phyloP scores from a whole-genome alignment of 2,797 vertebrate species.

The Peromyscus eremicus region DNA sequence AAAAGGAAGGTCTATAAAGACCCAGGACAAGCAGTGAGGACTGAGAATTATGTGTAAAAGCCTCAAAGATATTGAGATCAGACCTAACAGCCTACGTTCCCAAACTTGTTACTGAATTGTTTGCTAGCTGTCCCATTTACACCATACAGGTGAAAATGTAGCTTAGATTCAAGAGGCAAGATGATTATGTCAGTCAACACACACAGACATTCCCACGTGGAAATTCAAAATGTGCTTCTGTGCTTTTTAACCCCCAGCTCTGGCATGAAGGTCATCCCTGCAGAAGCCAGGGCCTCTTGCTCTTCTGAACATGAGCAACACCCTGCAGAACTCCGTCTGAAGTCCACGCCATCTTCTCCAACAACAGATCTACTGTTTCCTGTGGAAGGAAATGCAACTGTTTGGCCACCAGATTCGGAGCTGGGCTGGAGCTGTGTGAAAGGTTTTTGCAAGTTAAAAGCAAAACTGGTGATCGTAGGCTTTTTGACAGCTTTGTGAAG shows the following conservation, averaged over 20 bases:
- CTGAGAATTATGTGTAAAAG: neutral
- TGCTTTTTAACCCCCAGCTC: neutral
- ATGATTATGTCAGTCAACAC: neutral
- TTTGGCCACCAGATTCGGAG: slow-evolving; percentile 74
- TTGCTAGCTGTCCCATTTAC: neutral
- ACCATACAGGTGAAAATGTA: slow-evolving; percentile 30
- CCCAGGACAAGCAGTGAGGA: neutral
- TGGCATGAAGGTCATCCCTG: slow-evolving; percentile 3
- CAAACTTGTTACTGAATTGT: neutral
- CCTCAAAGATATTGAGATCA: neutral
- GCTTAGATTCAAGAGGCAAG: neutral
- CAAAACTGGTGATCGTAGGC: slow-evolving; percentile 78
- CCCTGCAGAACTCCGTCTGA: neutral
- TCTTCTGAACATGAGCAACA: neutral
- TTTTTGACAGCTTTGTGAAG: slow-evolving; percentile 82
- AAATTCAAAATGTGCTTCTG: neutral
- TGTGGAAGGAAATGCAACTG: slow-evolving; percentile 70
- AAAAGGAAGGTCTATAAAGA: slow-evolving; percentile 2
- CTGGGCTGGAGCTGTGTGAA: slow-evolving; percentile 75
- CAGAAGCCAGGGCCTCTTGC: neutral
- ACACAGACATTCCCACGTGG: neutral
- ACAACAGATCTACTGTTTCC: slow-evolving; percentile 76
- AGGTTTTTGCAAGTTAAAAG: slow-evolving; percentile 69
- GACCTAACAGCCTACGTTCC: neutral
- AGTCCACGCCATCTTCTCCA: slow-evolving; percentile 61